These are phyloP conservation scores for Hydrophis major DNA, from an alignment of 2,797 vertebrate genomes.

Conservation along the genomic window DNA sequence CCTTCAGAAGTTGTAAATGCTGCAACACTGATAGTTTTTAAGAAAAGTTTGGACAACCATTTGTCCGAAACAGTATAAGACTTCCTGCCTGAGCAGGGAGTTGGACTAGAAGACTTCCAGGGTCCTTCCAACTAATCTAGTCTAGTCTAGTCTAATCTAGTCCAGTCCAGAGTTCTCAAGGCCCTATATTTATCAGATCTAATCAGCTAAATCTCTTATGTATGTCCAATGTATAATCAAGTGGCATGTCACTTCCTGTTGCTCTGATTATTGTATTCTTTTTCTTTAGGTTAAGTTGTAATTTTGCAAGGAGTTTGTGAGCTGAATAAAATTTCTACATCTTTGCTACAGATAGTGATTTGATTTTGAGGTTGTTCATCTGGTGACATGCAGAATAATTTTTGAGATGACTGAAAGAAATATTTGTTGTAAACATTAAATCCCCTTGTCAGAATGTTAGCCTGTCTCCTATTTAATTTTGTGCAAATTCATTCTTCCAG, in stretches of 20 bases:
- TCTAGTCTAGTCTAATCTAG: background rate
- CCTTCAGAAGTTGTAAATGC: no score
- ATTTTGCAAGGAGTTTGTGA: background rate
- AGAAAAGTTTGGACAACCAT: no score
- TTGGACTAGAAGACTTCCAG: no score
- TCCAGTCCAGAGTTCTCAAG: background rate
- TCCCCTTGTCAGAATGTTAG: background rate
- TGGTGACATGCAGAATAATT: background rate
- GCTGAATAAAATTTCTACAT: background rate
- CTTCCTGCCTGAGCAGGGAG: no score
- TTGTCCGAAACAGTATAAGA: no score
- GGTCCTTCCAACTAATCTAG: no score
- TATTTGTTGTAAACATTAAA: background rate
- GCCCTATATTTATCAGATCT: background rate
- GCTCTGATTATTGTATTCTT: background rate
- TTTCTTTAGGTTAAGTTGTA: background rate
- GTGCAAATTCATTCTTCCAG: background rate
- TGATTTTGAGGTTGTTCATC: background rate
- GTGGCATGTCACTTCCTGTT: background rate
- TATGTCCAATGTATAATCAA: background rate
- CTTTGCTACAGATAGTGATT: background rate
- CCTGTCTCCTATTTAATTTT: background rate
- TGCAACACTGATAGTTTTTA: no score
- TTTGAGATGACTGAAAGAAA: background rate
- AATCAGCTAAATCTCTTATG: background rate